Evolutionary conservation across 1,140 invertebrate species (phyloP).

Genomic region (Neotoxoptera formosana): DNA sequence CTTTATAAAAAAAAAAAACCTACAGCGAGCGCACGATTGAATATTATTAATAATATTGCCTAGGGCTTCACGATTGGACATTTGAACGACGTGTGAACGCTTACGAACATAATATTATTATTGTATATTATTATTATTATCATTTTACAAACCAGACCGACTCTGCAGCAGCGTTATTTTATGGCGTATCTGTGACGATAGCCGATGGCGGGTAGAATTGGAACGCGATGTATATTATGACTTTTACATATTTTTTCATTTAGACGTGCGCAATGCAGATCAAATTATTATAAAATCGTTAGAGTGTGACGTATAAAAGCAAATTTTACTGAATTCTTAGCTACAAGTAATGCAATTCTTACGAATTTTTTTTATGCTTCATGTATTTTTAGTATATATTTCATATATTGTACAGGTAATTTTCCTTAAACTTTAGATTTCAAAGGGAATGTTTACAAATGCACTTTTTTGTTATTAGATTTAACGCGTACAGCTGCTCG

Average conservation of each 20-base stretch:
- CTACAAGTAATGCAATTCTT: not conserved
- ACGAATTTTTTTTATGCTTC: not conserved
- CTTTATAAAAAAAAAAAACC: not conserved
- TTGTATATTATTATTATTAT: constrained; percentile 3
- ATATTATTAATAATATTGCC: not conserved
- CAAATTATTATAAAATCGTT: not conserved
- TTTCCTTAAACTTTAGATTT: not conserved
- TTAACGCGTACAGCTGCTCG: not conserved
- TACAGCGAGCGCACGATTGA: not conserved
- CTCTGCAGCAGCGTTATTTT: not conserved
- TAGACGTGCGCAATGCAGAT: not conserved
- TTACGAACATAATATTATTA: not conserved
- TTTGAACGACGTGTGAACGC: not conserved
- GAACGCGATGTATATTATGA: not conserved
- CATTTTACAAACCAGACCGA: not conserved
- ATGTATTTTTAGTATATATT: not conserved
- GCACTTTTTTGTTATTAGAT: not conserved
- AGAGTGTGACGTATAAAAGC: not conserved
- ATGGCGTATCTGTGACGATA: not conserved
- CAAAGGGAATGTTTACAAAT: not conserved
- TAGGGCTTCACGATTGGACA: not conserved
- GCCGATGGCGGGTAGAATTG: not conserved
- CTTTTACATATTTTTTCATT: not conserved
- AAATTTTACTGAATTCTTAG: not conserved
- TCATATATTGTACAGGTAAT: not conserved